Percentiles rank a stretch among this genome's conserved stretches.
Conservation (phyloP, 2,797 vertebrate species). For the Saguinus oedipus region DNA sequence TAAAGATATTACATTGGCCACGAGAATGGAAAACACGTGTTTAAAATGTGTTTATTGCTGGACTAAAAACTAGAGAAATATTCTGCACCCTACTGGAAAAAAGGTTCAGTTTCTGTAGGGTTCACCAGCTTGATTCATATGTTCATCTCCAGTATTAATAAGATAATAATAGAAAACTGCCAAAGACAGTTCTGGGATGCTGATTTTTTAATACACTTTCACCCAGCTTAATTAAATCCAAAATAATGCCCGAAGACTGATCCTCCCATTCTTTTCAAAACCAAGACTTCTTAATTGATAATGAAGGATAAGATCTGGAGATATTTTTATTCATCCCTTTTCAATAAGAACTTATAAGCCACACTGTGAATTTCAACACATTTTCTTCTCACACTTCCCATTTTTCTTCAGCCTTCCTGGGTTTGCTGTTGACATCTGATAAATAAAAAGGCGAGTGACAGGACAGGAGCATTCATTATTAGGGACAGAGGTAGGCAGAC, state of each 20-base stretch:
- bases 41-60: conserved; percentile 18
- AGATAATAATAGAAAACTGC: conserved; percentile 59
- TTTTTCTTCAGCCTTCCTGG: conserved; percentile 38
- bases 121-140: not conserved
- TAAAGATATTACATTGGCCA: not conserved
- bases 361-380: conserved; percentile 46
- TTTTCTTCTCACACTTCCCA: conserved; percentile 52
- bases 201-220: conserved; percentile 68
- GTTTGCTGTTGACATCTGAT: conserved; percentile 46
- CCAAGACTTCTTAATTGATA: conserved; percentile 74
- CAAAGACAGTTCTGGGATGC: conserved; percentile 1
- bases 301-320: conserved; percentile 60
- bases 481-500: not conserved
- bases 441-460: conserved; percentile 50
- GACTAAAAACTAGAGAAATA: not conserved
- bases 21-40: not conserved
- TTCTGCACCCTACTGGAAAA: not conserved
- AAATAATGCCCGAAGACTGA: conserved; percentile 38
- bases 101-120: not conserved
- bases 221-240: conserved; percentile 64
- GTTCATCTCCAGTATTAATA: conserved; percentile 23
- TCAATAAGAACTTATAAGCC: conserved; percentile 29
- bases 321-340: conserved; percentile 67
- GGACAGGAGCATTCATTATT: not conserved
- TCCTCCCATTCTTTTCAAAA: conserved; percentile 69